A percentile compares a stretch with the other conserved stretches of the same genome.
These are phyloP conservation scores for Bruchidius siliquastri DNA, from an alignment of 2,888 invertebrate species.

Conservation along the genomic window DNA sequence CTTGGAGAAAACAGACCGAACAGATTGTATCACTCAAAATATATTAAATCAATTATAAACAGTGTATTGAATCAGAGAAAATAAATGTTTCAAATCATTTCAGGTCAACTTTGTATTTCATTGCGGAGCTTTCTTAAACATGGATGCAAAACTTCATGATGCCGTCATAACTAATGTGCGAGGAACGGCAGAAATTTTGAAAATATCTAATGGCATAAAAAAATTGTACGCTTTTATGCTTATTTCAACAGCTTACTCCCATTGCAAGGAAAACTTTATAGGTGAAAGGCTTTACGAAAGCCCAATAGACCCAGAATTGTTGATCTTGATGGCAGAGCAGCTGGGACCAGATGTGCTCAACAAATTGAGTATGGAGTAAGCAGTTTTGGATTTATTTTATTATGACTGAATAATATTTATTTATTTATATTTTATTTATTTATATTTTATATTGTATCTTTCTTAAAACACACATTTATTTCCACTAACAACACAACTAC, in stretches of 20 bases:
- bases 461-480: too few relatives aligned
- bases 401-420: too few relatives aligned
- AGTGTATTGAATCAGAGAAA: too few relatives aligned
- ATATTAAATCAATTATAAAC: too few relatives aligned
- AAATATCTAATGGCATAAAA: conserved; percentile 19
- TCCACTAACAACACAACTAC: too few relatives aligned
- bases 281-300: conserved; percentile 47
- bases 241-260: conserved; percentile 43
- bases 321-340: conserved; percentile 38
- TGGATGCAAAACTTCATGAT: conserved; percentile 28
- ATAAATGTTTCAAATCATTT: not conserved
- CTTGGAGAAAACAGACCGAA: too few relatives aligned
- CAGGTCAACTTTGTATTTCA: conserved; percentile 34
- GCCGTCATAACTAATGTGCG: conserved; percentile 31
- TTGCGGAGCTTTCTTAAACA: conserved; percentile 33
- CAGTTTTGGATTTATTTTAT: too few relatives aligned
- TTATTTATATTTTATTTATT: too few relatives aligned
- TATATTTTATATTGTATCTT: too few relatives aligned
- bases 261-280: conserved; percentile 37
- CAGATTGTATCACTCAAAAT: too few relatives aligned
- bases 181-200: conserved; percentile 29
- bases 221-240: conserved; percentile 36
- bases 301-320: conserved; percentile 42
- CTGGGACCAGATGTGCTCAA: conserved; percentile 22
- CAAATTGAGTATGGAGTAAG: conserved; percentile 24